Percentiles rank a stretch among this genome's conserved stretches.
phyloP scores from a whole-genome alignment of 2,113 vertebrate genomes.

The Henicopernis longicauda region DNA sequence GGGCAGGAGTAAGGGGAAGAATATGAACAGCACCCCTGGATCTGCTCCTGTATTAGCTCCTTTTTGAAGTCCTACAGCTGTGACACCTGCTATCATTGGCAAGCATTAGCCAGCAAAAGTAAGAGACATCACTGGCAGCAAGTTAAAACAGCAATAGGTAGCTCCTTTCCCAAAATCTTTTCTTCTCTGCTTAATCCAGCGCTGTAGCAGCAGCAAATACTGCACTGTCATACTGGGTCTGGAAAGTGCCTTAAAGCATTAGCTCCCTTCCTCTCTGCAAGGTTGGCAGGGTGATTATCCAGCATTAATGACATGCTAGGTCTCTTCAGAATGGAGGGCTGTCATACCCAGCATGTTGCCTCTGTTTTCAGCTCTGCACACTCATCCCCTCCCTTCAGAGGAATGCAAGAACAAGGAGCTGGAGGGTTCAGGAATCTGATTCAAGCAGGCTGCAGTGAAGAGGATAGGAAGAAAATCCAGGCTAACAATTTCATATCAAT shows the following conservation, averaged over 20 bases:
- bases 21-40: background rate
- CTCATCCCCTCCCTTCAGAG: background rate
- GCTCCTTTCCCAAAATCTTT: background rate
- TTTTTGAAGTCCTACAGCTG: background rate
- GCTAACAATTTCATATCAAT: background rate
- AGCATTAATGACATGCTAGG: background rate
- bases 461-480: background rate
- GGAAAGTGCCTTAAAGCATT: background rate
- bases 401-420: background rate
- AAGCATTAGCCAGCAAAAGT: background rate
- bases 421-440: background rate
- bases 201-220: background rate
- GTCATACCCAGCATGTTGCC: background rate
- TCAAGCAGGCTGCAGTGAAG: background rate
- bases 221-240: slow-evolving; percentile 24
- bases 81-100: fast-evolving
- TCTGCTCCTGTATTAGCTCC: background rate
- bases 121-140: background rate
- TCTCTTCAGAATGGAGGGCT: background rate
- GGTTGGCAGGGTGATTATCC: background rate
- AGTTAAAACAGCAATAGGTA: background rate
- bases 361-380: background rate
- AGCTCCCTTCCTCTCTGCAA: background rate
- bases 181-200: background rate
- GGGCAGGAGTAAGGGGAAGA: background rate